Base-by-base conservation (phyloP, 2,113 vertebrate species). In the Vidua chalybeata region DNA sequence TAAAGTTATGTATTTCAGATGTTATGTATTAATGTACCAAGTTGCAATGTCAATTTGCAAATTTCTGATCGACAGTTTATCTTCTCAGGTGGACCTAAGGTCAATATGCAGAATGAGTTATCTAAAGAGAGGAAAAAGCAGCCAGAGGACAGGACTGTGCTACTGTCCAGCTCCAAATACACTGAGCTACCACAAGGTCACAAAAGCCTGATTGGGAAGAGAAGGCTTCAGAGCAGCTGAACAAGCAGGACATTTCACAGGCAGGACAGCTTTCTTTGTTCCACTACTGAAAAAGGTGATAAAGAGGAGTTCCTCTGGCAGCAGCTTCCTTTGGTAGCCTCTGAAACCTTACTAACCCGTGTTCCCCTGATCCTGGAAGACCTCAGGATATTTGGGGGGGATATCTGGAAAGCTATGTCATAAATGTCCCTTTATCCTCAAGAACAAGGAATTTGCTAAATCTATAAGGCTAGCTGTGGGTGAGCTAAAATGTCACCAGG, bases 151-250 rank as follows among this genome's bases (percentile, higher is more conserved):
- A 62, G n/a, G 84, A 76, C 9, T 20, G 30, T 86, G n/a, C 48
- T 69, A 54, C 16, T 0, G 2, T 18, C 63, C 46, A 74, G 27
- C 61, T 80, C 22, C 81, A 84, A 80, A 33, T 0, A 0, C 20
- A 58, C 45, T 52, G 54, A 68, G 15, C 41, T 55, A 69, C 12
- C 2, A 2, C 30, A n/a, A 23, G 24, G 45, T 48, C 39, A 72
- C 2, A 3, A 83, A 75, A 88, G 45, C 16, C 37, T 88, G 10
- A 54, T 13, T 31, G 11, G 73, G 54, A 30, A 62, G 19, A 52
- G 26, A 37, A 80, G 1, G 4, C 30, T 52, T 46, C 24, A 56
- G 62, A 54, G 18, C 35, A 39, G 54, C 24, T 55, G 26, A 49
- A 37, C 0, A 2, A 64, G 9, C 13, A 49, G 39, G n/a, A 54